Evolutionary conservation across 2,113 vertebrate genomes (phyloP).

Genomic region (Drymodes brunneopygia): DNA sequence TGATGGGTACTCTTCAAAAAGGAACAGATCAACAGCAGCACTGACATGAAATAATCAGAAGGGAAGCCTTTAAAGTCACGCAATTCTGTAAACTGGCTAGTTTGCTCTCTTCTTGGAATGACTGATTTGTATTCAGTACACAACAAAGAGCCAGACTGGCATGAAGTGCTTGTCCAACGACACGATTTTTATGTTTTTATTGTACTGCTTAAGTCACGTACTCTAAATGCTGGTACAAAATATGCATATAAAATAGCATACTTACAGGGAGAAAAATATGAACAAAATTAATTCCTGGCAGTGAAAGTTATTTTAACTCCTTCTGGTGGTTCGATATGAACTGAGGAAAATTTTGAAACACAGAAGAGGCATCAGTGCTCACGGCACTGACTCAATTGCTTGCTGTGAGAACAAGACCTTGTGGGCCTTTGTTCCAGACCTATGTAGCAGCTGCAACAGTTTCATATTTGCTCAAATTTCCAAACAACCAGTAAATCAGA

Average conservation of each 20-base stretch:
- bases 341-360: not conserved
- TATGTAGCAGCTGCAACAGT: not conserved
- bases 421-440: not conserved
- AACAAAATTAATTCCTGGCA: not conserved
- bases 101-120: not conserved
- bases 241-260: rapidly evolving
- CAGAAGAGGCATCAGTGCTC: not conserved
- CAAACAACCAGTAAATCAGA: not conserved
- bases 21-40: not conserved
- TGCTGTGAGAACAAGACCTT: not conserved
- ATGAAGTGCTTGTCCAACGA: not conserved
- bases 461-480: not conserved
- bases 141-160: not conserved
- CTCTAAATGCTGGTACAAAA: not conserved
- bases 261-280: not conserved
- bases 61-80: not conserved
- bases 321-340: not conserved
- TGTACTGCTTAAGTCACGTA: not conserved
- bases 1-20: not conserved
- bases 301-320: not conserved
- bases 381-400: not conserved
- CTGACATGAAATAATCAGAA: not conserved
- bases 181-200: not conserved
- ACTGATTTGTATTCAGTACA: not conserved
- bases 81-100: not conserved